Evolutionary conservation across 2,888 invertebrate species (phyloP).

Genomic region (Oxycera nigricornis): DNA sequence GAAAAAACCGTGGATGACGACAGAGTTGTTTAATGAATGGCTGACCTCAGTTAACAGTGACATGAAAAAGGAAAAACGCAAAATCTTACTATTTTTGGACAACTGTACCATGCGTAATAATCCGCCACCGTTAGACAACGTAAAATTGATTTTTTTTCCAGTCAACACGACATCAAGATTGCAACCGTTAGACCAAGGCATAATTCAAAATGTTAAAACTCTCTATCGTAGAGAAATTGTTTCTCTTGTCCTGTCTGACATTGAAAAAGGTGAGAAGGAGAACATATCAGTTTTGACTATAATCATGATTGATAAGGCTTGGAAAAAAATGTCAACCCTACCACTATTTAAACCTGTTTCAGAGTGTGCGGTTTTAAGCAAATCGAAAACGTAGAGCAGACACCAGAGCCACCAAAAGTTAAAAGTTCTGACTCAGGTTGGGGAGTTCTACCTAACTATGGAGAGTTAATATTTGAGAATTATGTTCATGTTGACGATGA

Average conservation of each 20-base stretch:
- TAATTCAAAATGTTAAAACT: background rate
- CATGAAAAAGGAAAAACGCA: conserved; percentile 41
- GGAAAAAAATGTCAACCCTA: background rate
- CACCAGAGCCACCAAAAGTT: background rate
- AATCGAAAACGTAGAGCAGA: background rate
- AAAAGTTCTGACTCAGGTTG: background rate
- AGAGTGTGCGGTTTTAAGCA: background rate
- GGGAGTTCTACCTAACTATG: background rate
- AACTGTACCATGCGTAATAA: background rate
- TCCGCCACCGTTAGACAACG: background rate
- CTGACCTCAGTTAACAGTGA: conserved; percentile 5
- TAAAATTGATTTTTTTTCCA: background rate
- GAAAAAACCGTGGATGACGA: background rate
- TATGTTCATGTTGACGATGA: no score
- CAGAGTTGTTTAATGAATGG: background rate
- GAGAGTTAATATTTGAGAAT: background rate
- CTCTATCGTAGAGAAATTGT: conserved; percentile 1
- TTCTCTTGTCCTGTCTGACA: background rate
- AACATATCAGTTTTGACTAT: background rate
- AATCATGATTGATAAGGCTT: no score
- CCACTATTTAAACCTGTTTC: background rate
- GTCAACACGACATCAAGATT: background rate
- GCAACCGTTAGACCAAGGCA: background rate
- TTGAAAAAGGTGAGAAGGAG: no score
- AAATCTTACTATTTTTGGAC: background rate